A percentile compares a stretch with the other conserved stretches of the same genome.
Evolutionary conservation across 2,888 invertebrate genomes (phyloP).

Genomic region (Buathra laborator): DNA sequence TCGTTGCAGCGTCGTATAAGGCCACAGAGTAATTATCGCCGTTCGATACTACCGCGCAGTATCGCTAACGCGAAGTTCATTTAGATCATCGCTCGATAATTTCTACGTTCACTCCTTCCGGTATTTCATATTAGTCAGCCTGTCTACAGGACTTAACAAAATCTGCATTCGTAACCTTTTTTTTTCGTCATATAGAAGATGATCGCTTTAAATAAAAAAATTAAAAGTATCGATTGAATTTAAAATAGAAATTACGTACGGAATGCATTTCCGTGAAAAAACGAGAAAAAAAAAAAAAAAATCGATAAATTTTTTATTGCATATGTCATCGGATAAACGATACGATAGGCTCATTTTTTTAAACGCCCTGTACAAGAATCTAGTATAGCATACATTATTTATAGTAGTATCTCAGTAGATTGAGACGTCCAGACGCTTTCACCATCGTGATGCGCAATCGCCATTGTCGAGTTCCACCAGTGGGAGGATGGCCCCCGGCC

Average conservation of each 20-base stretch:
- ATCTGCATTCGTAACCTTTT: not conserved
- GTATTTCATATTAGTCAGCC: not conserved
- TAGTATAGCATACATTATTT: slow-evolving; percentile 34
- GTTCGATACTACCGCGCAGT: slow-evolving; percentile 26
- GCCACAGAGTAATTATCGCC: slow-evolving; percentile 35
- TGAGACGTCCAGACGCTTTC: slow-evolving; percentile 53
- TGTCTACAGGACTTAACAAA: not conserved
- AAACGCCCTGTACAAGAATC: slow-evolving; percentile 31
- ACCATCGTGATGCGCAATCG: slow-evolving; percentile 61
- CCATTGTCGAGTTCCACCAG: slow-evolving; percentile 58
- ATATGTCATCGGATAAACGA: not conserved
- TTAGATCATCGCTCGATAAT: slow-evolving; percentile 36
- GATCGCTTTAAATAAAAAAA: not conserved
- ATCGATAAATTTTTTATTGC: not conserved
- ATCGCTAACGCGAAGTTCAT: slow-evolving; percentile 29
- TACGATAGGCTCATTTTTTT: not conserved
- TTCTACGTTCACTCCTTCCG: not conserved
- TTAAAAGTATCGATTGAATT: too few species aligned
- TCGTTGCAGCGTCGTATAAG: slow-evolving; percentile 11
- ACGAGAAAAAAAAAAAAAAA: too few species aligned
- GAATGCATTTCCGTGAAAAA: too few species aligned
- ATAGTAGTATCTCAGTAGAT: slow-evolving; percentile 44
- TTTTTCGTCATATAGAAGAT: not conserved
- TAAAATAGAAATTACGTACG: too few species aligned
- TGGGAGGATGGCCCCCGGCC: slow-evolving; percentile 54